Conservation (phyloP, 2,113 vertebrate genomes). For the Pollachius pollachius region DNA sequence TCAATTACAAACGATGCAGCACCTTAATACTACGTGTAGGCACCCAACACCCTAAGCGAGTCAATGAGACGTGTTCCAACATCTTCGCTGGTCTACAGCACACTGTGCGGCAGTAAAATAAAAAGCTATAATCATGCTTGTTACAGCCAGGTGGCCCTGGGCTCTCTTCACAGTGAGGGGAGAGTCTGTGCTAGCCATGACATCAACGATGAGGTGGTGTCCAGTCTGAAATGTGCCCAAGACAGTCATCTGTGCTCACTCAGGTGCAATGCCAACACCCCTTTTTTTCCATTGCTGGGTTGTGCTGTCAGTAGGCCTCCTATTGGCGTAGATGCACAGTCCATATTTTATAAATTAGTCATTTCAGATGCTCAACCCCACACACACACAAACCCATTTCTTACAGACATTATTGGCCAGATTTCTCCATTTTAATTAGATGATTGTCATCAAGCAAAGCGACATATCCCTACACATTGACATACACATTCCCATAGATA, state of each 20-base stretch:
- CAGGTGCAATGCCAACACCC: slow-evolving; percentile 56
- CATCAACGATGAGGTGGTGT: slow-evolving; percentile 61
- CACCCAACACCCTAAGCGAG: too few species aligned
- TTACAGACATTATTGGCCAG: neutral
- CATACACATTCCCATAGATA: too few species aligned
- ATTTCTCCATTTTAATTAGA: neutral
- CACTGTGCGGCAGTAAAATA: neutral
- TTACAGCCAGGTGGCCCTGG: slow-evolving; percentile 38
- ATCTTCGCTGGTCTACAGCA: too few species aligned
- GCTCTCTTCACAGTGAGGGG: slow-evolving; percentile 46
- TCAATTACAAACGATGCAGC: too few species aligned
- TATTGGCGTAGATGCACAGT: neutral
- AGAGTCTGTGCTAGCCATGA: slow-evolving; percentile 54
- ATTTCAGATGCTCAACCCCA: neutral
- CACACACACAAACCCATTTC: neutral
- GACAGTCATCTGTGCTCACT: slow-evolving; percentile 62
- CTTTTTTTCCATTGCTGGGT: slow-evolving; percentile 40
- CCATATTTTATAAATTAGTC: too few species aligned
- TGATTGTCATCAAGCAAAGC: too few species aligned
- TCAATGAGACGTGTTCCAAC: too few species aligned
- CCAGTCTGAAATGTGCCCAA: slow-evolving; percentile 44
- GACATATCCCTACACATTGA: too few species aligned
- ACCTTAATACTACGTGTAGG: too few species aligned
- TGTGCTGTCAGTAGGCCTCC: slow-evolving; percentile 24
- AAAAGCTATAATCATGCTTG: neutral